A percentile compares a stretch with the other conserved stretches of the same genome.
These are phyloP conservation scores for Cephus spinipes DNA, from an alignment of 2,888 invertebrate species.

Conservation along the genomic window DNA sequence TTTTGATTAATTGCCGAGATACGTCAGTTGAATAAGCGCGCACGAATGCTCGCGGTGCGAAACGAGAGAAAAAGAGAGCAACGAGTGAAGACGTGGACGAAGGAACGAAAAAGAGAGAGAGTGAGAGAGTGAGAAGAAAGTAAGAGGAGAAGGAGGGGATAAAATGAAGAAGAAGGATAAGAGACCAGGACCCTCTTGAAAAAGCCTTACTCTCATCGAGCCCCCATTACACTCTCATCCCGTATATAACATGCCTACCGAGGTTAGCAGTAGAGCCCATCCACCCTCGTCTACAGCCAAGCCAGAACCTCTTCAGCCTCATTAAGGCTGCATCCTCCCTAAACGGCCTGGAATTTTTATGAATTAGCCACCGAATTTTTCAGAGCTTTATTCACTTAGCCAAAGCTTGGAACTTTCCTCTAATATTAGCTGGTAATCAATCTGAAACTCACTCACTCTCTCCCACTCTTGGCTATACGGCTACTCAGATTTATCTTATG, in stretches of 20 bases:
- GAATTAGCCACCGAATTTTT: conserved; percentile 18
- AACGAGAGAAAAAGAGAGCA: conserved; percentile 8
- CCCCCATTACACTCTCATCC: neutral
- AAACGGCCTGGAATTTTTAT: conserved; percentile 20
- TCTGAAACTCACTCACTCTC: conserved; percentile 3
- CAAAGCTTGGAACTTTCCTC: conserved; percentile 14
- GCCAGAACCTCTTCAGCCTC: conserved; percentile 11
- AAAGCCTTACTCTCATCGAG: conserved; percentile 10
- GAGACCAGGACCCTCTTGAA: neutral
- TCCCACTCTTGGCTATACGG: neutral
- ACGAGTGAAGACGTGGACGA: neutral
- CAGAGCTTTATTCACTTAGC: conserved; percentile 21
- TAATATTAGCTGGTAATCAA: conserved; percentile 17
- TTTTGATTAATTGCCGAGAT: conserved; percentile 26
- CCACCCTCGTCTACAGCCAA: neutral
- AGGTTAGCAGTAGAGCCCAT: neutral
- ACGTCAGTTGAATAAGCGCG: conserved; percentile 23
- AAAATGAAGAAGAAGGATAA: neutral
- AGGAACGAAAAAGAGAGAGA: neutral
- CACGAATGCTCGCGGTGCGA: conserved; percentile 12
- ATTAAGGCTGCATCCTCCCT: conserved; percentile 21
- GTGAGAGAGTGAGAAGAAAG: neutral
- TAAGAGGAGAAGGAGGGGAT: neutral
- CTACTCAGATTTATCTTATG: too few species aligned
- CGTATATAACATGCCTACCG: neutral